Conservation (phyloP, 2,797 vertebrate genomes). For the Allobates femoralis region DNA sequence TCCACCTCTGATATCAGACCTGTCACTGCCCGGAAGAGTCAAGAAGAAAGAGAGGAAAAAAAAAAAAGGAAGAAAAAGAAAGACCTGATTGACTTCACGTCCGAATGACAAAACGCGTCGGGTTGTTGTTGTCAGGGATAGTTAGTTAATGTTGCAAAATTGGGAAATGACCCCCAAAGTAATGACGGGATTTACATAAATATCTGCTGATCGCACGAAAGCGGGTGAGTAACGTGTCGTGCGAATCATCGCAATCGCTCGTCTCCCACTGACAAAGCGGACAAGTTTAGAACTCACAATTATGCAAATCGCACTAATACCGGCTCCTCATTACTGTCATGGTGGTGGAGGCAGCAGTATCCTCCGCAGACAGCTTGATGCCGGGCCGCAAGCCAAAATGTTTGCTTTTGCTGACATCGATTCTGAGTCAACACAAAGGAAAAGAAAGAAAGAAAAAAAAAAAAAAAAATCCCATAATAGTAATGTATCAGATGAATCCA, state of each 20-base stretch:
- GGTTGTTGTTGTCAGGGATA: conserved; percentile 77
- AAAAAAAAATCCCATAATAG: conserved; percentile 79
- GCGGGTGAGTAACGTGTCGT: conserved; percentile 80
- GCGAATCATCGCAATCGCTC: conserved; percentile 88
- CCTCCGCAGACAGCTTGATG: conserved; percentile 89
- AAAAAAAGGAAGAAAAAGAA: not conserved
- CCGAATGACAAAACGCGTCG: conserved; percentile 70
- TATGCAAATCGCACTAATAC: conserved; percentile 99
- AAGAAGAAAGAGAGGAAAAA: conserved; percentile 60
- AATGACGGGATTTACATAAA: conserved; percentile 95
- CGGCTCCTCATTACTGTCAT: conserved; percentile 95
- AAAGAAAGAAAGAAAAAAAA: conserved; percentile 93
- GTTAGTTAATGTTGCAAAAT: conserved; percentile 91
- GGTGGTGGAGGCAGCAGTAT: conserved; percentile 87
- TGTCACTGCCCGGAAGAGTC: conserved; percentile 70
- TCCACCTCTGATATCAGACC: conserved; percentile 70
- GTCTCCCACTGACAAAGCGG: conserved; percentile 92
- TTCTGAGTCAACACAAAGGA: conserved; percentile 94
- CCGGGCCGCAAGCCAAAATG: conserved; percentile 83
- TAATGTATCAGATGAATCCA: conserved; percentile 87
- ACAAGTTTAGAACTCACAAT: conserved; percentile 87
- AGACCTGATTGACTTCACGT: not conserved
- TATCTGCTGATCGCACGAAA: conserved; percentile 96
- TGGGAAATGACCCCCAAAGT: conserved; percentile 94
- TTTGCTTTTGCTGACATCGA: conserved; percentile 94